Evolutionary conservation across 2,888 invertebrate genomes (phyloP), one percentile per base, ranked within the genome.

Genomic region (Athetis lepigone): DNA sequence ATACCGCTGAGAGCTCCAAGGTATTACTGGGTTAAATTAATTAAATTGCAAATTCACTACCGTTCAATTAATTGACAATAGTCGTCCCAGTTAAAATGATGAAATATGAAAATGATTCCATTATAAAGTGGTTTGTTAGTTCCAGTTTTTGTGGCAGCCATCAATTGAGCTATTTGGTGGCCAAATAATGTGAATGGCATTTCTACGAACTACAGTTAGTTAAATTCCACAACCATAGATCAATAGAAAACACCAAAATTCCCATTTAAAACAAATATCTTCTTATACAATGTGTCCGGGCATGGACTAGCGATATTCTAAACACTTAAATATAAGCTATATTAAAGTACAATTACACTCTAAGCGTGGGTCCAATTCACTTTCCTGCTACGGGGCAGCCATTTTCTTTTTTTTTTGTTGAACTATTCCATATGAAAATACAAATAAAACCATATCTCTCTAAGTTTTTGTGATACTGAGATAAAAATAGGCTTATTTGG

Each of bases 31-130:
- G 13, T 19, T 13, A 47, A 39, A 64, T 25, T 33, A 49, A 65
- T 61, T 46, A 11, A 63, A 29, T 61, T 49, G 18, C 18, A 49
- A 64, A 49, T 61, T 25, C 23, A 29, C 23, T 19, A 7, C 2
- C n/a, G 23, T 19, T 46, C 49, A 46, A 29, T 46, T 63, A 29
- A 39, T 46, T 46, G 6, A n/a, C 64, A 23, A 19, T 37, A 37
- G 9, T 13, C 21, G 5, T 37, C 2, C 7, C 18, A 21, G 13
- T 8, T 9, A 21, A 60, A 45, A 60, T 60, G 19, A 16, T 25
- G 18, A 18, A 33, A 8, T 9, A 11, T 9, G 11, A 11, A 25
- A 23, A 23, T 21, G 13, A 8, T 5, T 4, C 4, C 1, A 8
- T 11, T 13, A 13, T 29, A 29, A 4, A 40, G 29, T 21, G 2